phyloP scores from a whole-genome alignment of 2,888 invertebrate genomes.

The Spodoptera picta region DNA sequence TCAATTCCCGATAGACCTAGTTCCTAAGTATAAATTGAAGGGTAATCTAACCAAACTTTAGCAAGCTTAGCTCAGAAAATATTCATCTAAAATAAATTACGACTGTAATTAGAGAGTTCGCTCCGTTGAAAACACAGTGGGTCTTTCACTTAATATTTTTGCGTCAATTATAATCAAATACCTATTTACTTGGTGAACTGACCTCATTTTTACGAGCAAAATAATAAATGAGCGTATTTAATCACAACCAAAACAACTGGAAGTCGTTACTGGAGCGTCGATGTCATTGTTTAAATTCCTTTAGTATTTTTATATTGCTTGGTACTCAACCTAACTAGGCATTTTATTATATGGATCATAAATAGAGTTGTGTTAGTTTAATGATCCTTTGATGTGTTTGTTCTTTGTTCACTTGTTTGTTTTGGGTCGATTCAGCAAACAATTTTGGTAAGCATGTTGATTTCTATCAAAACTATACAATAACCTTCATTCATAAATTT shows the following conservation, averaged over 20 bases:
- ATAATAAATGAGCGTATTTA: conserved; percentile 50
- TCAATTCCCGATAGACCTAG: too few species aligned
- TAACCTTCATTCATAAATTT: too few species aligned
- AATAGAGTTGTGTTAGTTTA: conserved; percentile 25
- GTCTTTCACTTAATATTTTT: neutral
- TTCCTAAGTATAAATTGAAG: too few species aligned
- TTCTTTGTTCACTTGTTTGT: too few species aligned
- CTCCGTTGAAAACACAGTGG: too few species aligned
- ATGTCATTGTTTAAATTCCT: conserved; percentile 45
- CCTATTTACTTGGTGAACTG: conserved; percentile 36
- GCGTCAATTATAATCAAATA: conserved; percentile 33
- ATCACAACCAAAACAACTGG: conserved; percentile 49
- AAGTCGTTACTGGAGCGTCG: conserved; percentile 37
- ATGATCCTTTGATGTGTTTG: conserved; percentile 14
- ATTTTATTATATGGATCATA: conserved; percentile 31
- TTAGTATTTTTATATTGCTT: conserved; percentile 17
- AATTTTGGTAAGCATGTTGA: too few species aligned
- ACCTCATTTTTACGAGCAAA: conserved; percentile 33
- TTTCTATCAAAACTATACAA: too few species aligned
- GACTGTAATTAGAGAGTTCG: too few species aligned
- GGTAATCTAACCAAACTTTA: too few species aligned
- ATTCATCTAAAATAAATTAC: too few species aligned
- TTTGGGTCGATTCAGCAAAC: too few species aligned
- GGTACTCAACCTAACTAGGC: conserved; percentile 26
- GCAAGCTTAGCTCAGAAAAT: neutral